Percentiles rank a stretch among this genome's conserved stretches.
phyloP scores from a whole-genome alignment of 2,113 vertebrate species.

The Cebus imitator region DNA sequence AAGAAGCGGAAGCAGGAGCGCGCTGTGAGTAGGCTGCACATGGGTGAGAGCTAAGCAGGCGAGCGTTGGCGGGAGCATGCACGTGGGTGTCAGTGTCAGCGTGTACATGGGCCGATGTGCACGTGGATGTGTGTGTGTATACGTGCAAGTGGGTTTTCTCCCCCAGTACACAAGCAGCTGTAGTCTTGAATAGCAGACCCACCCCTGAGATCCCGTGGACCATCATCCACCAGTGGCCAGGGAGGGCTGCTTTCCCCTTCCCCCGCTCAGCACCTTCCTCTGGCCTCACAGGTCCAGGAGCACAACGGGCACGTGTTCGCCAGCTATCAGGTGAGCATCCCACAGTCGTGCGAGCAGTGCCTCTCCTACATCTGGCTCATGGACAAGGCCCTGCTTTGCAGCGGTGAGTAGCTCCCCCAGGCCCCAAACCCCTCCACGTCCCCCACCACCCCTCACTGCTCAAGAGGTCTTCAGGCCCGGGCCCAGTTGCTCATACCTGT shows the following conservation, averaged over 20 bases:
- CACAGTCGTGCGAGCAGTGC: conserved; percentile 97
- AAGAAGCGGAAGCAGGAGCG: conserved; percentile 96
- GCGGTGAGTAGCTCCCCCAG: conserved; percentile 87
- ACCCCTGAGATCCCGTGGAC: neutral
- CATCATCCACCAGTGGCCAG: neutral
- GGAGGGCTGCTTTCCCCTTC: neutral
- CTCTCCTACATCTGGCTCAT: conserved; percentile 97
- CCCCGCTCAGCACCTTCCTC: neutral
- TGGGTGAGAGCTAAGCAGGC: neutral
- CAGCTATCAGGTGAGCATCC: conserved; percentile 96
- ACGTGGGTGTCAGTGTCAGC: too few species aligned
- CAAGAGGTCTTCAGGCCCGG: neutral
- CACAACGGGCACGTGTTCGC: conserved; percentile 92
- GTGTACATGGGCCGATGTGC: accelerated
- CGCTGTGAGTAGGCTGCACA: conserved; percentile 85
- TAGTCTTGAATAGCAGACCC: neutral
- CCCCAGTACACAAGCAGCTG: neutral
- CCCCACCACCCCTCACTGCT: neutral
- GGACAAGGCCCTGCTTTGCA: conserved; percentile 97
- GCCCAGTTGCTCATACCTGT: too few species aligned
- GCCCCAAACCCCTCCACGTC: accelerated
- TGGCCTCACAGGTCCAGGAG: conserved; percentile 87
- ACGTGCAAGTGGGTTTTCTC: neutral
- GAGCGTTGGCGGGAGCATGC: too few species aligned
- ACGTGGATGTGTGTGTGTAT: accelerated